These are phyloP conservation scores for Tholera decimalis DNA, from an alignment of 2,888 invertebrate genomes.

Conservation along the genomic window DNA sequence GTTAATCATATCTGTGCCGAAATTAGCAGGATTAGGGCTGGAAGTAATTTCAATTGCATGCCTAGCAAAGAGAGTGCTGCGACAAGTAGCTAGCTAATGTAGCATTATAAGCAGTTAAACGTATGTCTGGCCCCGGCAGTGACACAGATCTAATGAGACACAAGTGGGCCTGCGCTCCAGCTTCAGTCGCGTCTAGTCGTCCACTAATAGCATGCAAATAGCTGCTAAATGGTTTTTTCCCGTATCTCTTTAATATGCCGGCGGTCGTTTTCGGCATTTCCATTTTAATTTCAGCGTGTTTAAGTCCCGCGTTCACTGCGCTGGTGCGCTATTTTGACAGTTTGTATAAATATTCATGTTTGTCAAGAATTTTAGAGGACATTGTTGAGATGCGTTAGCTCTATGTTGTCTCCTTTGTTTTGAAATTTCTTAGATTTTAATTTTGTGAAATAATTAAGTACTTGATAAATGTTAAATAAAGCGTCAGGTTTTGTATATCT, in stretches of 20 bases:
- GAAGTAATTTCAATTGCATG: background rate
- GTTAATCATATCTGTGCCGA: background rate
- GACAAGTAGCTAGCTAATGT: conserved; percentile 8
- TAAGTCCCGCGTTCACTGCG: conserved; percentile 60
- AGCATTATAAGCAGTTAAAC: conserved; percentile 9
- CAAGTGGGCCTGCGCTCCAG: conserved; percentile 48
- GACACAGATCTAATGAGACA: conserved; percentile 52
- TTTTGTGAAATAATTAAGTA: background rate
- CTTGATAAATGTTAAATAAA: conserved; percentile 2
- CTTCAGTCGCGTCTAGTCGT: conserved; percentile 54
- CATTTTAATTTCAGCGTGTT: conserved; percentile 74
- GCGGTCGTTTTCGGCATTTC: conserved; percentile 70
- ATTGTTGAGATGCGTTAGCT: conserved; percentile 26
- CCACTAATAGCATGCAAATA: conserved; percentile 72
- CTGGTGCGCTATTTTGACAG: conserved; percentile 30
- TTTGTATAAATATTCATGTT: conserved; percentile 56
- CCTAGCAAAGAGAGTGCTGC: background rate
- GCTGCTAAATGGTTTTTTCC: conserved; percentile 69
- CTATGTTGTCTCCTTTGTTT: conserved; percentile 21
- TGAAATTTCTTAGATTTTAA: conserved; percentile 26
- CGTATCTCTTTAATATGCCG: conserved; percentile 67
- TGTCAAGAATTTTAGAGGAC: conserved; percentile 41
- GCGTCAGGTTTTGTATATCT: background rate
- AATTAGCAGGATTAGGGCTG: background rate
- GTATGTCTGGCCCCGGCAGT: conserved; percentile 9